phyloP scores from a whole-genome alignment of 2,888 invertebrate genomes.

The Catocala nupta region DNA sequence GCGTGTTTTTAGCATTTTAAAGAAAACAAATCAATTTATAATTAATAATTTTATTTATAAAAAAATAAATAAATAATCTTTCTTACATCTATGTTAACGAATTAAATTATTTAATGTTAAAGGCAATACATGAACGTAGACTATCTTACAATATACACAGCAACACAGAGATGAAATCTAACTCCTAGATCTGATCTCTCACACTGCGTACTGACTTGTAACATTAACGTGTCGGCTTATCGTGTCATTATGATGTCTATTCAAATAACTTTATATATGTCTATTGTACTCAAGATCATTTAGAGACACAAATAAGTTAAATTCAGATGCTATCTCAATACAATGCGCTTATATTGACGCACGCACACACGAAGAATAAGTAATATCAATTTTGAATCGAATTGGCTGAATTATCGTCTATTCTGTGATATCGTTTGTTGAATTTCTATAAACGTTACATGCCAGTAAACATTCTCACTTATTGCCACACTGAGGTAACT shows the following conservation, averaged over 20 bases:
- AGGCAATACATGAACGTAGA: constrained; percentile 66
- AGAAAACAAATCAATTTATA: constrained; percentile 10
- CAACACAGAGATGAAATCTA: constrained; percentile 21
- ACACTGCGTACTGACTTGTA: constrained; percentile 23
- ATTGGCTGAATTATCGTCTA: too few relatives aligned
- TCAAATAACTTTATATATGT: too few relatives aligned
- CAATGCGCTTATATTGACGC: too few relatives aligned
- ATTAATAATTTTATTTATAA: constrained; percentile 52
- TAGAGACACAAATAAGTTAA: too few relatives aligned
- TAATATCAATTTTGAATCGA: too few relatives aligned
- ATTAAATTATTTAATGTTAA: constrained; percentile 56
- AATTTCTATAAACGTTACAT: not conserved
- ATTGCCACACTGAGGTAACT: constrained; percentile 33
- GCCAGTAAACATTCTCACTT: constrained; percentile 1
- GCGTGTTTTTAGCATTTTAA: not conserved
- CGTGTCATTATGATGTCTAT: too few relatives aligned
- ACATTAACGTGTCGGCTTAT: not conserved
- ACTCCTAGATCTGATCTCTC: constrained; percentile 16
- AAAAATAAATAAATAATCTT: constrained; percentile 64
- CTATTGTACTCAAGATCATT: too few relatives aligned
- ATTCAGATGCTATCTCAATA: too few relatives aligned
- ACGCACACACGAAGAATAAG: too few relatives aligned
- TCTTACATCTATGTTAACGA: constrained; percentile 65
- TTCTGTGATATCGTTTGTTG: constrained; percentile 2
- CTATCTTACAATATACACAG: constrained; percentile 33